These are phyloP conservation scores for Ochotona princeps DNA, from an alignment of 2,113 vertebrate species.

Conservation along the genomic window DNA sequence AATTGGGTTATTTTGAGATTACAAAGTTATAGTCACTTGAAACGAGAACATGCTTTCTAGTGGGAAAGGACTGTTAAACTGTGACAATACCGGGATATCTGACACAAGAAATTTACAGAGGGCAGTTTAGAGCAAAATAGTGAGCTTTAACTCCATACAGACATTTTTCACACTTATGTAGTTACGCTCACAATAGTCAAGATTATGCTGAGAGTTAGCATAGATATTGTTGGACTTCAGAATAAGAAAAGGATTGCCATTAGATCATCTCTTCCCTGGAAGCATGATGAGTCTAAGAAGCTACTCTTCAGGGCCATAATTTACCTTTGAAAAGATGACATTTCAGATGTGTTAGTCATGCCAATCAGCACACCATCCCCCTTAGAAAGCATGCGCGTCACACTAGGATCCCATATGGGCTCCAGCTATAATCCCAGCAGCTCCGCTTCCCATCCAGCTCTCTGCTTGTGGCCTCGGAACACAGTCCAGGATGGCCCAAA, in stretches of 20 bases:
- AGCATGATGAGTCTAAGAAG: conserved; percentile 46
- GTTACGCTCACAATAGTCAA: not conserved
- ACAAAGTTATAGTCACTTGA: not conserved
- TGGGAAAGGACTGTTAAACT: not conserved
- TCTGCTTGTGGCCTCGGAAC: too few relatives aligned
- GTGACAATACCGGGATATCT: not conserved
- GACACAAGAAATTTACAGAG: not conserved
- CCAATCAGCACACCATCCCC: not conserved
- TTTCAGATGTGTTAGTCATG: conserved; percentile 67
- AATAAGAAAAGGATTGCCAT: not conserved
- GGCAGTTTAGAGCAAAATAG: not conserved
- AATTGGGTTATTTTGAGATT: not conserved
- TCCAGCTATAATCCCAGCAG: too few relatives aligned
- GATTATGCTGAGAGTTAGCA: not conserved
- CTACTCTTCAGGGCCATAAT: conserved; percentile 78
- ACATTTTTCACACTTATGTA: not conserved
- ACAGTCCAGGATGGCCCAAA: too few relatives aligned
- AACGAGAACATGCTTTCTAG: not conserved
- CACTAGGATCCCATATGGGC: too few relatives aligned
- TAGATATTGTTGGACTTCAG: not conserved
- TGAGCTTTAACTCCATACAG: not conserved
- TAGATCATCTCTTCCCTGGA: not conserved
- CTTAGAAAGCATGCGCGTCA: conserved; percentile 54
- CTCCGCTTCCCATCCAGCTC: too few relatives aligned
- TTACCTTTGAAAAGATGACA: conserved; percentile 71